phyloP scores from a whole-genome alignment of 1,140 invertebrate species.

The Dendrolimus kikuchii region DNA sequence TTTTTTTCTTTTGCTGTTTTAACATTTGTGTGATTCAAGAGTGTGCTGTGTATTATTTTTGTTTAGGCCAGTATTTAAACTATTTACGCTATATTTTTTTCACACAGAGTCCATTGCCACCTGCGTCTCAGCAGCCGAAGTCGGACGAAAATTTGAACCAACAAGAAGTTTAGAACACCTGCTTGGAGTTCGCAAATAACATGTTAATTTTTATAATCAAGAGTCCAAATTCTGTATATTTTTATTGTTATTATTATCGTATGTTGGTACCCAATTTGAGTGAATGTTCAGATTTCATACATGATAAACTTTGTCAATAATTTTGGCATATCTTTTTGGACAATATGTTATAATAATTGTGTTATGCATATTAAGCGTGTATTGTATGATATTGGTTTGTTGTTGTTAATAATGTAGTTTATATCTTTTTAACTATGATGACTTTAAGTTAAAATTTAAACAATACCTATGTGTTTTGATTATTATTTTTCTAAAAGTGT shows the following conservation, averaged over 20 bases:
- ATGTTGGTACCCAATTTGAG: conserved; percentile 19
- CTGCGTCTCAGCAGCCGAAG: conserved; percentile 73
- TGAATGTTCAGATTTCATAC: conserved; percentile 7
- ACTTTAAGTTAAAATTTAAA: too few relatives aligned
- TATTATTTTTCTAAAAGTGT: too few relatives aligned
- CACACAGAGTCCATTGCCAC: conserved; percentile 78
- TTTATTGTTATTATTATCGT: conserved; percentile 21
- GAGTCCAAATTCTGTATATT: conserved; percentile 48
- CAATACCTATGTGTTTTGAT: too few relatives aligned
- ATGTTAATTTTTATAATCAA: conserved; percentile 42
- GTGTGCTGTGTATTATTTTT: conserved; percentile 2
- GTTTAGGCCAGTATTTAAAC: conserved; percentile 18
- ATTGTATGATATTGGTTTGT: too few relatives aligned
- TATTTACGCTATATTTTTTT: conserved; percentile 41
- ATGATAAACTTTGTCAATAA: conserved; percentile 26
- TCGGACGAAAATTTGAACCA: conserved; percentile 80
- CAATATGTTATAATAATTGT: conserved; percentile 18
- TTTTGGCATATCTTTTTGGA: conserved; percentile 32
- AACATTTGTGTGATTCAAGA: conserved; percentile 15
- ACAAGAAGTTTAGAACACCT: conserved; percentile 42
- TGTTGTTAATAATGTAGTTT: too few relatives aligned
- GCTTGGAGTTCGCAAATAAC: conserved; percentile 24
- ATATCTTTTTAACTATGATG: too few relatives aligned
- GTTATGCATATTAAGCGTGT: too few relatives aligned
- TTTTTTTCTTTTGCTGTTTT: conserved; percentile 23